phyloP scores from a whole-genome alignment of 2,888 invertebrate genomes.

The Nezara viridula region DNA sequence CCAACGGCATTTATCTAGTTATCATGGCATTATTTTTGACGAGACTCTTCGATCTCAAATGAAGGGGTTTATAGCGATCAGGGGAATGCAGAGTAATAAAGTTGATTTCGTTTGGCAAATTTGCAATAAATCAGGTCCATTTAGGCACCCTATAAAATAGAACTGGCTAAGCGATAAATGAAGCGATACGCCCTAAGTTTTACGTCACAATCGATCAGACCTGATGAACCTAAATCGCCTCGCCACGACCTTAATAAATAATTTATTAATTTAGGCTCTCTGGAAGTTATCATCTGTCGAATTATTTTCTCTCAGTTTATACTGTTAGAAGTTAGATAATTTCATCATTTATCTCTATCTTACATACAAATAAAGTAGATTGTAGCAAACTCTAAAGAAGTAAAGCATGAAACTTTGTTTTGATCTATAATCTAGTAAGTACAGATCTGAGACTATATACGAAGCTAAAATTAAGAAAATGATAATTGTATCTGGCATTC shows the following conservation, averaged over 20 bases:
- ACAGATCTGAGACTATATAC: too few species aligned
- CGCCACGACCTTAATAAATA: not conserved
- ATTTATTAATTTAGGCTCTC: not conserved
- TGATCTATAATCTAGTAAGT: too few species aligned
- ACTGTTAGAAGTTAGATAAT: too few species aligned
- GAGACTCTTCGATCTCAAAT: not conserved
- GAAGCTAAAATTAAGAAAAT: too few species aligned
- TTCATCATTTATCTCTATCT: too few species aligned
- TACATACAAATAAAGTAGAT: too few species aligned
- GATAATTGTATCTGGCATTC: too few species aligned
- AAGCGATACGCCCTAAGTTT: not conserved
- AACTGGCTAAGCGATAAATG: slow-evolving; percentile 10
- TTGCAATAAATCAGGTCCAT: not conserved
- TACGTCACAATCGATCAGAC: not conserved
- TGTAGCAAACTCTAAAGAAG: too few species aligned
- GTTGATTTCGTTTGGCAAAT: not conserved
- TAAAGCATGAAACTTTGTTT: too few species aligned
- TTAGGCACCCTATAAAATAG: slow-evolving; percentile 2
- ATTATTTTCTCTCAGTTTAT: too few species aligned
- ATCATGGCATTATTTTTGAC: not conserved
- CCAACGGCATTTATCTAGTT: not conserved
- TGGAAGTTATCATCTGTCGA: too few species aligned
- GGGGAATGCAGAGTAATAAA: not conserved
- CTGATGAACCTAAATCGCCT: not conserved
- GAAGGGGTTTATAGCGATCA: not conserved